Base-by-base conservation (phyloP, 2,888 invertebrate species). In the Sphaerophoria taeniata region DNA sequence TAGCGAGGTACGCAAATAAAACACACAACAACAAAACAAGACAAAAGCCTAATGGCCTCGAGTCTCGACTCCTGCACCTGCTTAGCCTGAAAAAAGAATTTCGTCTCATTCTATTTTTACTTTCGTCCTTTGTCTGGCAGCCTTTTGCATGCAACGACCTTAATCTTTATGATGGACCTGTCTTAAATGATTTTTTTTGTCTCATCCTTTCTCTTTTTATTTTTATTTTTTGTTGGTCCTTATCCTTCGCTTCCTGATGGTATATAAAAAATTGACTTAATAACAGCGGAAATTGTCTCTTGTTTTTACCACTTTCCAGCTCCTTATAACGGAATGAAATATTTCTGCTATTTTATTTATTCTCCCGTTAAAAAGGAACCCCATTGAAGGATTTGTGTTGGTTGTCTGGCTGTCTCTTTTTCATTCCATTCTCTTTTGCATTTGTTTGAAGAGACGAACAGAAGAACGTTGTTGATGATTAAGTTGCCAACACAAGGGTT, bases 271-370 rank as follows among this genome's bases (percentile, higher is more conserved):
- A 61, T 63, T 63, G 63, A 63, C 63, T 63, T 63, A 63, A 63
- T 63, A 63, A 63, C 63, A 33, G 11, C 45, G 47, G 63, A 63
- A 63, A 63, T 63, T 63, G 63, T 63, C 63, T 63, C 63, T 47
- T 47, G 63, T 63, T 49, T 63, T 47, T 63, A 45, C 63, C 63
- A 47, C 33, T 49, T 63, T 63, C 33, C 9, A 63, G 47, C 47
- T 63, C 63, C 63, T 63, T 49, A 63, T 47, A 47, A 63, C 47
- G 63, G 63, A 63, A 63, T 63, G 63, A 34, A 63, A 63, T 63
- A 63, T 61, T 61, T 61, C 45, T 39, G 58, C 43, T 33, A 61
- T 61, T 45, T 61, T 45, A 60, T 43, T 60, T 58, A 58, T 63
- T 63, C 45, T 14, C 14, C 47, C 63, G 47, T 63, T 47, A 63